Evolutionary conservation across 37 sponge, comb jelly and placozoan genomes (phyloP).

Genomic region (Chondrosia reniformis): DNA sequence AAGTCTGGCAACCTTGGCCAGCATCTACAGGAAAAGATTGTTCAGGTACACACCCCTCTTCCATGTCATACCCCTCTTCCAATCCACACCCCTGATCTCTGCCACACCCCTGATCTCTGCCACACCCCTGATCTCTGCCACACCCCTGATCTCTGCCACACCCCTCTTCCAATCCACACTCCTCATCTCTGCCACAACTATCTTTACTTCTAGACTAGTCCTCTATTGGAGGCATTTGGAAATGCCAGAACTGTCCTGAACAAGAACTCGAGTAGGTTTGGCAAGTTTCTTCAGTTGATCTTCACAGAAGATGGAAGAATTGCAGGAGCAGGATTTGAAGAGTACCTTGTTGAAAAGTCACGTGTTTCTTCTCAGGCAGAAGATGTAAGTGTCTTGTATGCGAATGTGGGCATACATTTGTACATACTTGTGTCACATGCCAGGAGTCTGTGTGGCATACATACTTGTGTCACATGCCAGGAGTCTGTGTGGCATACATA

Average conservation of each 20-base stretch:
- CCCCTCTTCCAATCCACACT: neutral
- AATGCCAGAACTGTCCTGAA: conserved; percentile 73
- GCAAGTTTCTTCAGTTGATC: conserved; percentile 69
- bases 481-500: neutral
- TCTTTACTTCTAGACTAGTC: conserved; percentile 39
- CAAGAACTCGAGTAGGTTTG: conserved; percentile 75
- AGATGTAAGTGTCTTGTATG: conserved; percentile 29
- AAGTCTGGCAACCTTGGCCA: conserved; percentile 41
- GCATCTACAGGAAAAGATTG: conserved; percentile 48
- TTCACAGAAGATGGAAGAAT: conserved; percentile 55
- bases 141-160: neutral
- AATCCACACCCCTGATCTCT: too few relatives aligned
- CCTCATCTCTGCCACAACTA: too few relatives aligned
- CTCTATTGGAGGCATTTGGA: conserved; percentile 79
- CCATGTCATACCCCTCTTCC: neutral
- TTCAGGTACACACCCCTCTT: conserved; percentile 30
- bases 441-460: neutral
- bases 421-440: neutral
- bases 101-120: too few relatives aligned
- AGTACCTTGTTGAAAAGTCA: conserved; percentile 82
- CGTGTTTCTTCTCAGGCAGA: conserved; percentile 38
- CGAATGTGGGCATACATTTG: neutral
- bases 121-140: too few relatives aligned
- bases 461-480: neutral
- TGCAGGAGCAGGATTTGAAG: conserved; percentile 64